Evolutionary conservation across 2,113 vertebrate genomes (phyloP).

Genomic region (Lophura nycthemera): DNA sequence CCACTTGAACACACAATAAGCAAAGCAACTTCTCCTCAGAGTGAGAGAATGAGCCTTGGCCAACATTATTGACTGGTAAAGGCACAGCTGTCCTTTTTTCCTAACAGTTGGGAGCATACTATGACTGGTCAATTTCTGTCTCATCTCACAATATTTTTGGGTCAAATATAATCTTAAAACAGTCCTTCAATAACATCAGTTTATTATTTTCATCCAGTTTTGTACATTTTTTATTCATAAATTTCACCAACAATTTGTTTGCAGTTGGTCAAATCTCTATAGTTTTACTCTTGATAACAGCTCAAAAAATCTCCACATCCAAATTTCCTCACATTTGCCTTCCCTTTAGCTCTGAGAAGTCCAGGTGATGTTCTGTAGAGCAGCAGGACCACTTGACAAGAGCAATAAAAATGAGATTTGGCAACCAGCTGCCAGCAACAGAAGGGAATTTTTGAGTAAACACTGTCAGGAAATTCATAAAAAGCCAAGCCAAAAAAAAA

Average conservation of each 20-base stretch:
- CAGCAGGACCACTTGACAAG: conserved; percentile 10
- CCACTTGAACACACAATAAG: rapidly evolving
- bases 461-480: neutral
- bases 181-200: neutral
- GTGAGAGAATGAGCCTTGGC: neutral
- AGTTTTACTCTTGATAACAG: neutral
- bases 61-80: neutral
- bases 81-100: neutral
- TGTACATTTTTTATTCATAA: neutral
- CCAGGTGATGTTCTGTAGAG: conserved; percentile 32
- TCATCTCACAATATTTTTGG: neutral
- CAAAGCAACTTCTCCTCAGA: neutral
- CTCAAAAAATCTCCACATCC: neutral
- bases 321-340: neutral
- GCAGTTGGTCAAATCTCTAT: neutral
- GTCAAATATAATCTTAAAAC: neutral
- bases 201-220: neutral
- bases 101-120: neutral
- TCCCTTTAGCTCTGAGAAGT: neutral
- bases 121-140: neutral
- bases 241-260: neutral
- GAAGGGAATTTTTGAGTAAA: conserved; percentile 34
- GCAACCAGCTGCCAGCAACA: conserved; percentile 17
- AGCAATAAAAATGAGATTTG: neutral
- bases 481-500: neutral